A percentile compares a stretch with the other conserved stretches of the same genome.
These are phyloP conservation scores for Phyllotis vaccarum DNA, from an alignment of 2,797 vertebrate species.

Conservation along the genomic window DNA sequence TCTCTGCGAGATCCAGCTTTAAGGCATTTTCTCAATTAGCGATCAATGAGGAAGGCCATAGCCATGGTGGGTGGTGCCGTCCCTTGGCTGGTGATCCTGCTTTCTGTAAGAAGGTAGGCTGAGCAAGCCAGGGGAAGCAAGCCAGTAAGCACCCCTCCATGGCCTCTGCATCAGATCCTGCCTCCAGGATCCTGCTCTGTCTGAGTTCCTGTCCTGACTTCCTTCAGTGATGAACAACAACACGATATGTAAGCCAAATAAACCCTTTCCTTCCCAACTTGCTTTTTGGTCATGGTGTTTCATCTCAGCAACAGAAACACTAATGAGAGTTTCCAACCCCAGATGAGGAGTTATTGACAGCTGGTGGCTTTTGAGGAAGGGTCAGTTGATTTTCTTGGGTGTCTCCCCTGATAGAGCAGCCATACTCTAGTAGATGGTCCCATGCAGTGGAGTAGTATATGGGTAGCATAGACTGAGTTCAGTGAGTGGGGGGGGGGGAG, in stretches of 20 bases:
- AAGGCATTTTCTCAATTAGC: background rate
- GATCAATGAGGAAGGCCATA: background rate
- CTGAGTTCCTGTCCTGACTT: background rate
- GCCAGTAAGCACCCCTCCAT: background rate
- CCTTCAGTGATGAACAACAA: background rate
- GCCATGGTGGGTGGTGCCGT: background rate
- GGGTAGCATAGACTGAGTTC: background rate
- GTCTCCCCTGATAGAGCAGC: background rate
- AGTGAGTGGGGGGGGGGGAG: background rate
- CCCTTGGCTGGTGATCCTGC: background rate
- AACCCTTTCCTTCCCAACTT: background rate
- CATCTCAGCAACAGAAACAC: background rate
- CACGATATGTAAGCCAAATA: background rate
- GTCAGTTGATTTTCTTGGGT: background rate
- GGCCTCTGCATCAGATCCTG: background rate
- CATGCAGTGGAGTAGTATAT: background rate
- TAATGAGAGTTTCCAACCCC: background rate
- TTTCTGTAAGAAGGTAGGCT: background rate
- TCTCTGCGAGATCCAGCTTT: background rate
- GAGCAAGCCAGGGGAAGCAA: background rate
- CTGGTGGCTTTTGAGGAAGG: background rate
- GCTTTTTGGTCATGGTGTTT: background rate
- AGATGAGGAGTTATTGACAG: background rate
- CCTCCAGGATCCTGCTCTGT: background rate
- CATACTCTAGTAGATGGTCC: background rate